A percentile compares a stretch with the other conserved stretches of the same genome.
phyloP scores from a whole-genome alignment of 2,797 vertebrate genomes.

The Helostoma temminkii region DNA sequence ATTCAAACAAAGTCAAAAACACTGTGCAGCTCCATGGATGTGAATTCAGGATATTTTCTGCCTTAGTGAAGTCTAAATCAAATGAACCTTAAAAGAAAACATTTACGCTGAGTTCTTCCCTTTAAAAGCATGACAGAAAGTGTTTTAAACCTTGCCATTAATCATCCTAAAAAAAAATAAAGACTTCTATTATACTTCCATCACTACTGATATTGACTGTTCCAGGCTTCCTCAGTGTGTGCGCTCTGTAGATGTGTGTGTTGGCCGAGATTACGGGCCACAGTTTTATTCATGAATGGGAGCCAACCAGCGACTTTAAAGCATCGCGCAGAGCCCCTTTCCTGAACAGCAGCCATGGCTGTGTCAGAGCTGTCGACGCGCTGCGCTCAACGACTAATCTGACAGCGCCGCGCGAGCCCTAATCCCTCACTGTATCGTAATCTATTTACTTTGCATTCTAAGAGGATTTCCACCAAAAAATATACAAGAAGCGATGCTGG shows the following conservation, averaged over 20 bases:
- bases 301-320: constrained; percentile 82
- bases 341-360: constrained; percentile 91
- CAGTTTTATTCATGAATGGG: constrained; percentile 85
- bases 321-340: constrained; percentile 78
- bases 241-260: constrained; percentile 44
- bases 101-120: constrained; percentile 32
- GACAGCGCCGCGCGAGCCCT: constrained; percentile 93
- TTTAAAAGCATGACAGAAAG: constrained; percentile 43
- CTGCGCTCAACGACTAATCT: constrained; percentile 93
- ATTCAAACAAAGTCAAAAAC: constrained; percentile 4
- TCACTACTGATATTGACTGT: constrained; percentile 64
- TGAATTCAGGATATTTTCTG: constrained; percentile 40
- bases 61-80: constrained; percentile 32
- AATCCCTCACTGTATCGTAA: constrained; percentile 97
- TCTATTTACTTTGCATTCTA: constrained; percentile 98
- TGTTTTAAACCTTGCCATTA: constrained; percentile 66
- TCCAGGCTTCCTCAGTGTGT: constrained; percentile 51
- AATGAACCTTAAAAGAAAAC: constrained; percentile 42
- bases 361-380: constrained; percentile 92
- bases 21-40: neutral
- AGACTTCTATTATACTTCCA: constrained; percentile 65
- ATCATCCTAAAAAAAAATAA: constrained; percentile 70
- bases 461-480: constrained; percentile 95
- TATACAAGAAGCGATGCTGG: constrained; percentile 90
- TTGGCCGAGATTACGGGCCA: constrained; percentile 82